These are phyloP conservation scores for Aphrophora alni DNA, from an alignment of 2,888 invertebrate genomes.

Conservation along the genomic window DNA sequence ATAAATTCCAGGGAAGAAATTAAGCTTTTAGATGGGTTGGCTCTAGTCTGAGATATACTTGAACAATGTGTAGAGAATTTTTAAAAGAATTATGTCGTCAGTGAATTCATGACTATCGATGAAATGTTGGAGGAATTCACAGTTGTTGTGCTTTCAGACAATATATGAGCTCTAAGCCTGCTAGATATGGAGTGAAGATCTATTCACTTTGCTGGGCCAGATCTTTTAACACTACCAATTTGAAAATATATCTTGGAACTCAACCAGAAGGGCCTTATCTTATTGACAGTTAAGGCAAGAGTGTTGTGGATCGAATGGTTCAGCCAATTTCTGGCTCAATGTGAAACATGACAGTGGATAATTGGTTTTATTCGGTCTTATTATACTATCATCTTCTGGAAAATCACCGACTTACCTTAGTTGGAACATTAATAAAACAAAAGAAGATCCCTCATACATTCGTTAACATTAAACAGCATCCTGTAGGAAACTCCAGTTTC, in stretches of 20 bases:
- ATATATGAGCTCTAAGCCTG: not conserved
- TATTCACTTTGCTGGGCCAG: not conserved
- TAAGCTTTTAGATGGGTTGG: not conserved
- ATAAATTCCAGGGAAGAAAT: too few species aligned
- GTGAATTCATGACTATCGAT: not conserved
- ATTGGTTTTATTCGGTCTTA: not conserved
- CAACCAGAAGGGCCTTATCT: not conserved
- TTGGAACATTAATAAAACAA: constrained; percentile 6
- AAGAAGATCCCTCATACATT: constrained; percentile 47
- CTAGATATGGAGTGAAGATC: not conserved
- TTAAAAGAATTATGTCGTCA: not conserved
- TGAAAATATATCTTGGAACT: not conserved
- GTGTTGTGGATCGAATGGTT: not conserved
- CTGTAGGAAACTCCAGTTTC: constrained; percentile 13
- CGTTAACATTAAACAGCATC: constrained; percentile 29
- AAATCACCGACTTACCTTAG: not conserved
- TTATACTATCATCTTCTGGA: not conserved
- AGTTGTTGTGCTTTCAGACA: not conserved
- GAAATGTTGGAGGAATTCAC: not conserved
- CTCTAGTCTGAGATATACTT: not conserved
- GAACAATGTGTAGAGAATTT: not conserved
- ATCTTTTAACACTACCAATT: constrained; percentile 7
- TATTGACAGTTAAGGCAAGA: not conserved
- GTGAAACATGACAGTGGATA: not conserved
- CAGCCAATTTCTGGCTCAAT: not conserved